A percentile compares a stretch with the other conserved stretches of the same genome.
Evolutionary conservation across 1,140 invertebrate species (phyloP).

Genomic region (Oncopodura yosiiana): DNA sequence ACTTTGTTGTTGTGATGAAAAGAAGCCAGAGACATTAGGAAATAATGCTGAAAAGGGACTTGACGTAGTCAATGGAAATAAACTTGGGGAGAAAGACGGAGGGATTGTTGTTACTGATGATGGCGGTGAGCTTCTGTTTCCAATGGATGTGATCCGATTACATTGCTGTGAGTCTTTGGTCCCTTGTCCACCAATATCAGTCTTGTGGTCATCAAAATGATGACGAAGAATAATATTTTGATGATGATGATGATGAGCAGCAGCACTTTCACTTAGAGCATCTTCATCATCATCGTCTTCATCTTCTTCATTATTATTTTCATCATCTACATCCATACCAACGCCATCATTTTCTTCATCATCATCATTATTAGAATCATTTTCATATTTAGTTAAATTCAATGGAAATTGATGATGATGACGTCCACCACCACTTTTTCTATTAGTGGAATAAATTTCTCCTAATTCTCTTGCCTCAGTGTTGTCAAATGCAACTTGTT

Average conservation of each 20-base stretch:
- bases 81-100: slow-evolving; percentile 32
- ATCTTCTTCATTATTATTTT: neutral
- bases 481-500: too few relatives aligned
- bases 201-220: slow-evolving; percentile 28
- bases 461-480: neutral
- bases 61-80: slow-evolving; percentile 23
- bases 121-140: slow-evolving; percentile 17
- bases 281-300: too few relatives aligned
- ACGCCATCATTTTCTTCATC: neutral
- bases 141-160: slow-evolving; percentile 17
- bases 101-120: slow-evolving; percentile 2
- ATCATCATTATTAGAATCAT: neutral
- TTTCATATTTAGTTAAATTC: neutral
- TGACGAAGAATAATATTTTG: neutral
- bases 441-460: too few relatives aligned
- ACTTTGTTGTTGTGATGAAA: slow-evolving; percentile 2
- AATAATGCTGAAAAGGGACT: slow-evolving; percentile 20
- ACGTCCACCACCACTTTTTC: too few relatives aligned
- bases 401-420: neutral
- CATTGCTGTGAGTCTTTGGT: slow-evolving; percentile 23
- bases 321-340: too few relatives aligned
- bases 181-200: slow-evolving; percentile 28
- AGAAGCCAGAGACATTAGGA: slow-evolving; percentile 7
- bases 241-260: neutral
- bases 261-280: too few relatives aligned